Evolutionary conservation across 2,888 invertebrate genomes (phyloP).

Genomic region (Bugula neritina): DNA sequence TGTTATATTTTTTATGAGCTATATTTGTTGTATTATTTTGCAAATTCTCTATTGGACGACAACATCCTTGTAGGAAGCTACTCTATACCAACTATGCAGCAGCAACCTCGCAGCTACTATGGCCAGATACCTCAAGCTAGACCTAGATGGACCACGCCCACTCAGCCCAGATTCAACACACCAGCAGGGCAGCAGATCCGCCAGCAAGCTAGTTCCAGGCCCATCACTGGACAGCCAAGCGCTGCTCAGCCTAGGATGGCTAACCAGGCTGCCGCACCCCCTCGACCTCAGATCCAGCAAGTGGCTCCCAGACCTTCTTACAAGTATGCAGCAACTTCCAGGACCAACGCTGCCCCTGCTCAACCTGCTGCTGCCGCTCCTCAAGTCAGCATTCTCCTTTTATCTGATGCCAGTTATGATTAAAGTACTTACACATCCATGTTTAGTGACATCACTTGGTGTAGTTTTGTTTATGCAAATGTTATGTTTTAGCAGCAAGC

Average conservation of each 20-base stretch:
- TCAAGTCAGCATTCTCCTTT: too few species aligned
- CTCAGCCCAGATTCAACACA: constrained; percentile 66
- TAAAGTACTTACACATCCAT: neutral
- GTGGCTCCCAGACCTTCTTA: constrained; percentile 60
- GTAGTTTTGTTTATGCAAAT: too few species aligned
- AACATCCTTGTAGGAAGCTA: constrained; percentile 64
- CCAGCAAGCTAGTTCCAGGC: constrained; percentile 61
- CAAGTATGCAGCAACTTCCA: constrained; percentile 85
- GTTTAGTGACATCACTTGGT: constrained; percentile 10
- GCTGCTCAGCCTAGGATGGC: constrained; percentile 8
- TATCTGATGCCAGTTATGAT: too few species aligned
- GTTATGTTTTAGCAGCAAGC: too few species aligned
- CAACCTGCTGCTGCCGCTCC: constrained; percentile 34
- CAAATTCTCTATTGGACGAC: too few species aligned
- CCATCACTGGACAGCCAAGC: constrained; percentile 68
- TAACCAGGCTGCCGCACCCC: neutral
- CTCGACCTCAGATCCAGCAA: constrained; percentile 25
- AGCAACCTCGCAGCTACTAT: constrained; percentile 81
- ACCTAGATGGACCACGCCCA: constrained; percentile 66
- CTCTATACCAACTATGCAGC: constrained; percentile 80
- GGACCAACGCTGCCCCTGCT: constrained; percentile 65
- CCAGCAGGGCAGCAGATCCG: constrained; percentile 48
- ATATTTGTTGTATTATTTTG: too few species aligned
- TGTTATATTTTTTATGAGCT: too few species aligned
- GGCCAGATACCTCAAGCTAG: constrained; percentile 55